A percentile compares a stretch with the other conserved stretches of the same genome.
Conservation (phyloP, 2,113 vertebrate genomes). For the Chloropsis hardwickii region DNA sequence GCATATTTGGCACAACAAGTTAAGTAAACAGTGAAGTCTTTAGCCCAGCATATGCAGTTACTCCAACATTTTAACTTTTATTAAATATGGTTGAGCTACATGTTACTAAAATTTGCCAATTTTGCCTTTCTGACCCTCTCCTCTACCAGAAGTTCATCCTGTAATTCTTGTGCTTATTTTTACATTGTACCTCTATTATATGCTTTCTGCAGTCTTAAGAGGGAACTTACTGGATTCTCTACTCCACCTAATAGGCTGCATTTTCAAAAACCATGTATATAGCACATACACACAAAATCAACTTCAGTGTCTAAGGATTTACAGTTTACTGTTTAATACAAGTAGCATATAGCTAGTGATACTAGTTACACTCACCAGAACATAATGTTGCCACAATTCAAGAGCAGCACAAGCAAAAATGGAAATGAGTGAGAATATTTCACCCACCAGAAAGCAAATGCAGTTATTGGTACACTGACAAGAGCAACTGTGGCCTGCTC, state of each 20-base stretch:
- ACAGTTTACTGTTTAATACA: neutral
- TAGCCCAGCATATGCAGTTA: neutral
- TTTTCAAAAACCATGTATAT: neutral
- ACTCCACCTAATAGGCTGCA: neutral
- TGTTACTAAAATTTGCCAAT: neutral
- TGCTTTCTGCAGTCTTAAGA: neutral
- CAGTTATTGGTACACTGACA: neutral
- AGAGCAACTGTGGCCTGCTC: neutral
- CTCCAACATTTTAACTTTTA: neutral
- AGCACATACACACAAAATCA: neutral
- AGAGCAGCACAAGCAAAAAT: neutral
- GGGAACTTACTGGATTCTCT: neutral
- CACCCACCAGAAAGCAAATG: neutral
- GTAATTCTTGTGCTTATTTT: neutral
- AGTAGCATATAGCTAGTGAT: neutral
- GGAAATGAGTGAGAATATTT: neutral
- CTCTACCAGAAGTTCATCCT: neutral
- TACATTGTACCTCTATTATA: neutral
- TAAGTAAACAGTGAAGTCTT: neutral
- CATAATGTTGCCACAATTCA: neutral
- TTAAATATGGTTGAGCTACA: neutral
- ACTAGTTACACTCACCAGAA: conserved; percentile 3
- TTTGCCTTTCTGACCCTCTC: neutral
- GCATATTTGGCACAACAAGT: neutral
- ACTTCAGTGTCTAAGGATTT: neutral